Evolutionary conservation across 64 coral and sea anemone genomes (phyloP), one percentile per base, ranked within the genome.

Genomic region (Trachythela sp.): DNA sequence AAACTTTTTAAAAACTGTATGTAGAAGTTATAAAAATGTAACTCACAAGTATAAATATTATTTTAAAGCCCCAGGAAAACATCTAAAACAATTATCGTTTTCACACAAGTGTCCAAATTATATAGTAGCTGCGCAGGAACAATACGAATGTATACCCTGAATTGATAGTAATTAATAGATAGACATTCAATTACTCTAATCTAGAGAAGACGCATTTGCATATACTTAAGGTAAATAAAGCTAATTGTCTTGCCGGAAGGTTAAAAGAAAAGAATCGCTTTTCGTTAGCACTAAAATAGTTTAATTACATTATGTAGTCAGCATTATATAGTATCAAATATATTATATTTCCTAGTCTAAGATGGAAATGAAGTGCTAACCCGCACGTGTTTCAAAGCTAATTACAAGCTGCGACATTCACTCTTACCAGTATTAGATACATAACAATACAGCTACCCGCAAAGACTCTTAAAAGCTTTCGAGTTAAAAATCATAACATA

Each of bases 401-500:
- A 64, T 24, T 64, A 64, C 22, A 64, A 24, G 49, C 49, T 8
- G 8, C 49, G 22, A 64, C 56, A 64, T 22, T 27, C 56, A 64
- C 5, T 64, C 26, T 64, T 64, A 45, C 56, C 8, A 64, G 24
- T 64, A 64, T 27, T n/a, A 26, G 56, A 64, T 27, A 27, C 56
- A 64, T 64, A 64, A 64, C 56, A 64, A 64, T 64, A 64, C 56
- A 64, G 56, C 56, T 64, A 64, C 56, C 56, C 22, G 56, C 56
- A 64, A 59, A 22, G 54, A n/a, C 56, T 45, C 42, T 45, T 45
- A 45, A 45, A 4, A 45, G 42, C 42, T 64, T 22, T 64, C 56
- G 56, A 64, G 26, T 26, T 2, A 26, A 64, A 26, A 64, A n/a
- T 64, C 56, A 64, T 64, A 64, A n/a, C 56, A 64, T 64, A 64